Base-by-base conservation (phyloP, 2,888 invertebrate species). In the Lepidocyrtinus sp. region DNA sequence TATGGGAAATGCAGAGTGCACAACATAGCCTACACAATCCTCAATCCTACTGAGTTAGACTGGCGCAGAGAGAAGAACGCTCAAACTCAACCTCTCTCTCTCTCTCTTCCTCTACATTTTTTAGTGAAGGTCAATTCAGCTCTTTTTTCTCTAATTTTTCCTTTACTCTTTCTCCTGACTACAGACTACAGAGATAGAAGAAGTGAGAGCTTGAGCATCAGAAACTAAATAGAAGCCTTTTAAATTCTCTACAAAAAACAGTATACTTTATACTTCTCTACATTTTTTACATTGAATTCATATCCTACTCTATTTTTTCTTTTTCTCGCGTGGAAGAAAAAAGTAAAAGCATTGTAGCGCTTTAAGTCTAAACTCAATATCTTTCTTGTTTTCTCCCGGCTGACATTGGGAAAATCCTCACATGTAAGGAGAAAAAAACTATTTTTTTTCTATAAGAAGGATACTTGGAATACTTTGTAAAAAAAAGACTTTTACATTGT, bases 111-210 rank as follows among this genome's bases (percentile, higher is more conserved):
- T 78, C 72, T 82, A 78, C 75, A n/a, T n/a, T n/a, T n/a, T n/a
- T n/a, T n/a, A n/a, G 81, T 82, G 81, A 84, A 81, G 82, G 84
- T 84, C 84, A 82, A 75, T 74, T 63, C 68, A 70, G 68, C 73
- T 72, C 69, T 80, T 82, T 83, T 83, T 78, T 82, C 73, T 79
- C n/a, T n/a, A n/a, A 72, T 73, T 81, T 80, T 68, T 81, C 69
- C 71, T 59, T 67, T 81, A n/a, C 59, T 64, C 69, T 71, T 63
- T 81, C 69, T 61, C 73, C 22, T 73, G 55, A 67, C 75, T 59
- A 64, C 76, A 70, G n/a, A n/a, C n/a, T n/a, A n/a, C n/a, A n/a
- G n/a, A n/a, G n/a, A n/a, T n/a, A n/a, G n/a, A n/a, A n/a, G n/a
- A n/a, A n/a, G n/a, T n/a, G n/a, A n/a, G n/a, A n/a, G n/a, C n/a